These are phyloP conservation scores for Ispidina lecontei DNA, from an alignment of 2,797 vertebrate genomes.

Conservation along the genomic window DNA sequence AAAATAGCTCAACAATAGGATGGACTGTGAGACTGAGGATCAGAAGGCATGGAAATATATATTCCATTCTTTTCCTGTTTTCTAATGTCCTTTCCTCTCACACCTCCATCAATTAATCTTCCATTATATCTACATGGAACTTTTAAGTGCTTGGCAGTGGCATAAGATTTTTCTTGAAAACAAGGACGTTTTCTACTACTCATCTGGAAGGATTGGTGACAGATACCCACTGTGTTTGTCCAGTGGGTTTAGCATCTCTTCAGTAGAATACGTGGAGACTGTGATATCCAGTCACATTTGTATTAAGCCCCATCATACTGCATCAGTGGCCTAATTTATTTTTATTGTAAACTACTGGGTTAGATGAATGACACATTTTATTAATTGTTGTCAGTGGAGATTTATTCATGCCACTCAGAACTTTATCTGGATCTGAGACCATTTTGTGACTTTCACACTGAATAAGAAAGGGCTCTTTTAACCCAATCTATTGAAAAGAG, in stretches of 20 bases:
- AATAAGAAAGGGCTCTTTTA: slow-evolving; percentile 24
- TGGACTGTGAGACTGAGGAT: background rate
- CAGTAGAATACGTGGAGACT: background rate
- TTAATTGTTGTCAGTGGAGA: background rate
- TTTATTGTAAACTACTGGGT: background rate
- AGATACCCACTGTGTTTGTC: background rate
- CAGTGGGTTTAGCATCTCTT: background rate
- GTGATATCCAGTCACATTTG: background rate
- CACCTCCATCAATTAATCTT: background rate
- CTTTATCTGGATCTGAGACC: slow-evolving; percentile 12
- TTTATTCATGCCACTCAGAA: background rate
- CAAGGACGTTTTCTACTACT: background rate
- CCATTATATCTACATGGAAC: background rate
- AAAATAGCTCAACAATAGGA: background rate
- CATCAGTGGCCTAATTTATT: background rate
- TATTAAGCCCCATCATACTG: background rate
- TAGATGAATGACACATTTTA: background rate
- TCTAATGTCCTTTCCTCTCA: background rate
- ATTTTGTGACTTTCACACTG: background rate
- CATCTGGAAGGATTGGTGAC: background rate
- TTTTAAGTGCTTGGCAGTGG: background rate
- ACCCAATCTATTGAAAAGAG: background rate
- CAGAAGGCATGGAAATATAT: background rate
- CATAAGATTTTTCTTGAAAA: background rate
- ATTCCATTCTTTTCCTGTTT: slow-evolving; percentile 1